Evolutionary conservation across 2,113 vertebrate genomes (phyloP), one percentile per base, ranked within the genome.

Genomic region (Corythornis madagascariensis): DNA sequence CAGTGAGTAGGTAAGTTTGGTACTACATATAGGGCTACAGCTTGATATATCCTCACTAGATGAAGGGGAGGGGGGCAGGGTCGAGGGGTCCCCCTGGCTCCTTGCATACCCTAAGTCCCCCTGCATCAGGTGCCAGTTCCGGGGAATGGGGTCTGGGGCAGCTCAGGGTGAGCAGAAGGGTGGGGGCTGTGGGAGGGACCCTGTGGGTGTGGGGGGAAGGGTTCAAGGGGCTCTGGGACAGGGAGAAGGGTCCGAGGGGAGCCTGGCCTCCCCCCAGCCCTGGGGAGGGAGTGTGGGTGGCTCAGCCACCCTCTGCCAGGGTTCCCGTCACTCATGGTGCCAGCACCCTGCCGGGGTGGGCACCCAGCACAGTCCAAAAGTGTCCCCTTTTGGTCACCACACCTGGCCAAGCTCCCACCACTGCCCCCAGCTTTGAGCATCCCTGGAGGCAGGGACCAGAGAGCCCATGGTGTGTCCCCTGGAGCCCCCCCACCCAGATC

Each of bases 21-120:
- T 94, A 92, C 95, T 96, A 96, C 79, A 43, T 71, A 86, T 52
- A 95, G 95, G 95, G 93, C 95, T 96, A 95, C 89, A 95, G 57
- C 70, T 94, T 15, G 95, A 91, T 96, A 96, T 38, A 95, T 85
- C 96, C 94, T 91, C 82, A 42, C 93, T 95, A 94, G 79, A 86
- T 96, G 90, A 87, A 11, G 42, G 42, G 52, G 22, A 24, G 31
- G 35, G 73, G 15, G 42, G 33, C 42, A 63, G 18, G 2, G 20
- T 13, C 1, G 6, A 66, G 52, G 63, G 84, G 48, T 11, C 8
- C 71, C 64, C 75, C 13, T 4, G 0, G 56, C 89, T 79, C 94
- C 78, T 81, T 11, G 0, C 0, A 3, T 74, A 38, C 81, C 83
- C 83, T 77, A 73, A 56, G 64, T 40, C 42, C 35, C 88, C 82